Evolutionary conservation across 2,113 vertebrate genomes (phyloP), one percentile per base, ranked within the genome.

Genomic region (Sorex fumeus): DNA sequence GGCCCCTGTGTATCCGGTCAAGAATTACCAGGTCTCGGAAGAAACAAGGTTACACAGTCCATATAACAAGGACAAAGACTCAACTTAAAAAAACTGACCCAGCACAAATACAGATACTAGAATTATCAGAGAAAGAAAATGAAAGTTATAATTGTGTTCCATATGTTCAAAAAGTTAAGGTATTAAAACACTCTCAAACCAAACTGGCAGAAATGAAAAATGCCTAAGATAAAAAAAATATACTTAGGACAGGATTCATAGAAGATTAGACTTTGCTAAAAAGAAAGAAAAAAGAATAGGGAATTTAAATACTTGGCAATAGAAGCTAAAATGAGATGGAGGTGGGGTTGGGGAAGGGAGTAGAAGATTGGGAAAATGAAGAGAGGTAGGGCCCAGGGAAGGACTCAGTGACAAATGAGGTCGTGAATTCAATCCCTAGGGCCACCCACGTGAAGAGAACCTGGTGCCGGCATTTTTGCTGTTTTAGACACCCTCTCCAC

Each of bases 191-290:
- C 57, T 60, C 57, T 4, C 57, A 60, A 60, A 60, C 57, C 64
- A 95, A 86, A 83, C 10, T 95, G 70, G 23, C 32, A 77, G 67
- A 76, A 7, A 50, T 72, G 36, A 81, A 90, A 85, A 67, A 84
- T 81, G 34, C 81, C 82, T 34, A 81, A 21, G 67, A 69, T 69
- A 8, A 82, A 82, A 81, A 45, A 82, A 81, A 45, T 60, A 28
- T 45, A 75, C 18, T 60, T 43, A 34, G 30, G 21, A 30, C 43
- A 47, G 69, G 13, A 72, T n/a, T 64, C 53, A 47, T 2, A 72
- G 28, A 53, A 79, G 36, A 80, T 74, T 36, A 82, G 62, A 66
- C 67, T 13, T 75, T 87, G 30, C 15, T 47, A 32, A 53, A 32
- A 43, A 78, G 32, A 66, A 9, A 5, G 40, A 45, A 53, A 45